Evolutionary conservation across 1,140 invertebrate genomes (phyloP).

Genomic region (Nilaparvata lugens): DNA sequence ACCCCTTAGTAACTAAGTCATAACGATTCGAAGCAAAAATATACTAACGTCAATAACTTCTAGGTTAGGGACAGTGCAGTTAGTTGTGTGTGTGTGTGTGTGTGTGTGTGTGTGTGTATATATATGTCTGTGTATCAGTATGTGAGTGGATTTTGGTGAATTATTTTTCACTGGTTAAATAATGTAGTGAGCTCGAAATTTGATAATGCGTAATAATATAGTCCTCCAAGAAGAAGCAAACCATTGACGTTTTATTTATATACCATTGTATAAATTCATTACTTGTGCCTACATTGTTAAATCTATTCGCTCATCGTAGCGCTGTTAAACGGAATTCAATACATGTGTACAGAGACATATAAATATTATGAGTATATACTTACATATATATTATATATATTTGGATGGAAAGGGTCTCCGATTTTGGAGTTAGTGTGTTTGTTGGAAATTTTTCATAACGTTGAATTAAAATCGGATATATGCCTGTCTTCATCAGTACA

Average conservation of each 20-base stretch:
- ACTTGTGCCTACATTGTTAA: conserved; percentile 26
- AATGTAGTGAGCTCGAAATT: no score
- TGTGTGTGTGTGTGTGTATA: no score
- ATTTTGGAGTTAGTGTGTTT: neutral
- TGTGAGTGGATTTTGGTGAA: no score
- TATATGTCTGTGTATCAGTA: no score
- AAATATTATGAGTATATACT: neutral
- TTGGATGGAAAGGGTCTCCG: neutral
- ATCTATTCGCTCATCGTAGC: conserved; percentile 24
- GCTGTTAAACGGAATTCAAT: conserved; percentile 20
- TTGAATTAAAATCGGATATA: conserved; percentile 2
- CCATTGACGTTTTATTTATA: conserved; percentile 3
- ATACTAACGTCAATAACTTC: no score
- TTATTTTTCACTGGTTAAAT: no score
- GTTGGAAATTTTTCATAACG: conserved; percentile 1
- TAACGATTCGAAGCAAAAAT: no score
- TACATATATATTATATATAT: neutral
- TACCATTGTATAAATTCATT: conserved; percentile 4
- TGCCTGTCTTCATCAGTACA: neutral
- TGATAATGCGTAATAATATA: no score
- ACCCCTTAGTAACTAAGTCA: no score
- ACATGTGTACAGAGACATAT: conserved; percentile 6
- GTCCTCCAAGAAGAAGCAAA: neutral
- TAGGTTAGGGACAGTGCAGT: no score
- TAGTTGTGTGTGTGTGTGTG: no score